These are phyloP conservation scores for Lepidothrix coronata DNA, from an alignment of 2,113 vertebrate species.

Conservation along the genomic window DNA sequence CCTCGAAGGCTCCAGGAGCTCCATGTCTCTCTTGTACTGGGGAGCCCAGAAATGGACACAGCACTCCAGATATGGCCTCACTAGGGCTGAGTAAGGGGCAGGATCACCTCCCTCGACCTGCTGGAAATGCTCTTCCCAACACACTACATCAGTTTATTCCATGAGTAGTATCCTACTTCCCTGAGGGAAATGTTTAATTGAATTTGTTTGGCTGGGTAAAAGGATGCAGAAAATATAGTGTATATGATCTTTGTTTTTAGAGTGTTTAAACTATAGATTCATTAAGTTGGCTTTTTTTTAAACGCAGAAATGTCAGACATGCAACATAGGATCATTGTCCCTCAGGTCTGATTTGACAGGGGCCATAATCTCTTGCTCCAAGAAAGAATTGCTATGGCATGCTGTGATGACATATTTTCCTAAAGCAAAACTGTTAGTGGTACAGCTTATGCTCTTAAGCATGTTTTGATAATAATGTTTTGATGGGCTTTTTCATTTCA, in stretches of 20 bases:
- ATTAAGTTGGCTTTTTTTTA: not conserved
- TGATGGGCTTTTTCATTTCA: not conserved
- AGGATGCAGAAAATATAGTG: not conserved
- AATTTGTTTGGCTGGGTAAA: not conserved
- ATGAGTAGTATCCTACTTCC: not conserved
- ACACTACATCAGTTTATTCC: not conserved
- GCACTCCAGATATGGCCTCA: not conserved
- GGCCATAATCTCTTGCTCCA: not conserved
- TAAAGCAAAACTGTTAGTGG: not conserved
- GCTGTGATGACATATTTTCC: not conserved
- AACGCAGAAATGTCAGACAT: not conserved
- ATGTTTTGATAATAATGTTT: not conserved
- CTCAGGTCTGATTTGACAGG: not conserved
- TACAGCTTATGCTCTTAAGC: not conserved
- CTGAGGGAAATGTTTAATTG: not conserved
- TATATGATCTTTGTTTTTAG: not conserved
- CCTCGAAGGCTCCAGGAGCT: not conserved
- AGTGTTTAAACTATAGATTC: not conserved
- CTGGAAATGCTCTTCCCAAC: not conserved
- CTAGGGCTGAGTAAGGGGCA: not conserved
- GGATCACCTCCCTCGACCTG: not conserved
- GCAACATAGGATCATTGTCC: not conserved
- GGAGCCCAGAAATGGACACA: not conserved
- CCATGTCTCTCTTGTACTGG: fast-evolving
- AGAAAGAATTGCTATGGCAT: not conserved